Percentiles rank a stretch among this genome's conserved stretches.
These are phyloP conservation scores for Uria lomvia DNA, from an alignment of 2,113 vertebrate species.

Conservation along the genomic window DNA sequence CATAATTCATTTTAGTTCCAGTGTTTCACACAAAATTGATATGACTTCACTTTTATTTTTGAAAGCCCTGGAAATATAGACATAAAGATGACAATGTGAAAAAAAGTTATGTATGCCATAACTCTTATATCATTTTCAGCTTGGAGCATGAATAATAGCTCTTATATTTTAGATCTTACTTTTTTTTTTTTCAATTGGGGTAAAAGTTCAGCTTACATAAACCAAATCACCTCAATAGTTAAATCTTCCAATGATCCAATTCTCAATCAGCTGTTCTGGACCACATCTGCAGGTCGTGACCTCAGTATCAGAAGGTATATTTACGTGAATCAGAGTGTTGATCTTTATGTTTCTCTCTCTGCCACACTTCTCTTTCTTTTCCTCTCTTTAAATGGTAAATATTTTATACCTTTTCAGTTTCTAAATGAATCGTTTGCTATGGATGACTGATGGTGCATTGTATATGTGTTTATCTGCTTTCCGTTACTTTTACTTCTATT, in stretches of 20 bases:
- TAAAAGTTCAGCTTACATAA: neutral
- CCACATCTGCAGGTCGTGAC: fast-evolving
- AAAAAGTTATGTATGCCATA: neutral
- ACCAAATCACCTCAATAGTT: neutral
- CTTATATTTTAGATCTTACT: neutral
- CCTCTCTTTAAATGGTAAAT: neutral
- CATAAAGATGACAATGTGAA: neutral
- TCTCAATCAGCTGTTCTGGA: neutral
- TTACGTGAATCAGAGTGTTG: neutral
- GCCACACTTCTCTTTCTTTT: neutral
- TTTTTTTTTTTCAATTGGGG: neutral
- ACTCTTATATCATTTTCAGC: neutral
- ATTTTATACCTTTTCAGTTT: neutral
- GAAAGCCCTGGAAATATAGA: neutral
- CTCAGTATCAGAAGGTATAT: neutral
- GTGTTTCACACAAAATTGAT: neutral
- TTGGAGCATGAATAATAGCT: neutral
- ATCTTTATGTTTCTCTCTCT: neutral
- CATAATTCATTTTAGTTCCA: neutral
- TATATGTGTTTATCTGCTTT: neutral
- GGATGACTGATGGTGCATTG: neutral
- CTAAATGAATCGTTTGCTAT: neutral
- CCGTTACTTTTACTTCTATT: neutral
- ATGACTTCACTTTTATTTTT: neutral
- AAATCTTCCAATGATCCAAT: neutral